These are phyloP conservation scores for Erynnis tages DNA, from an alignment of 2,888 invertebrate species.

Conservation along the genomic window DNA sequence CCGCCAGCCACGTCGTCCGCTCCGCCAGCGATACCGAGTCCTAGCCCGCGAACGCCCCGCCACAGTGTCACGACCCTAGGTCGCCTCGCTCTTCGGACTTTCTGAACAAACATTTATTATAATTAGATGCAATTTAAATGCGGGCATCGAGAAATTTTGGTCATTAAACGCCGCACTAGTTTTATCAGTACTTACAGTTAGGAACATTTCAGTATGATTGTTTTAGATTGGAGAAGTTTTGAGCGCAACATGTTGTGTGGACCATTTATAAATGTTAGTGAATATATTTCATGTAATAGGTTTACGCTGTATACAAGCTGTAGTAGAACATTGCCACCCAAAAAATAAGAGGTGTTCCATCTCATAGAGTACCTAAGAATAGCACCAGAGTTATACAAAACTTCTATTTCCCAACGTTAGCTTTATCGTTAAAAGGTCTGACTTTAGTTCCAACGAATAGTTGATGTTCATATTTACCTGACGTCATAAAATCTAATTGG, in stretches of 20 bases:
- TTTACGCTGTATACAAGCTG: no score
- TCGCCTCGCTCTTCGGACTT: slow-evolving; percentile 68
- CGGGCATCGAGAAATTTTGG: slow-evolving; percentile 16
- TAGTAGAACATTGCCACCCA: no score
- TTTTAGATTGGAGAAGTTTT: slow-evolving; percentile 4
- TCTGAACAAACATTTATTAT: slow-evolving; percentile 43
- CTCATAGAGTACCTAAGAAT: no score
- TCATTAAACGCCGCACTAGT: slow-evolving; percentile 10
- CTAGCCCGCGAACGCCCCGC: slow-evolving; percentile 70
- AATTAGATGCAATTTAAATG: slow-evolving; percentile 19
- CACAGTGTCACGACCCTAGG: slow-evolving; percentile 71
- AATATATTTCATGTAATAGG: no score
- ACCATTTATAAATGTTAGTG: no score
- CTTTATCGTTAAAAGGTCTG: no score
- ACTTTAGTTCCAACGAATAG: no score
- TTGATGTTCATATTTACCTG: no score
- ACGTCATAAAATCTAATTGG: no score
- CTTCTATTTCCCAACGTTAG: no score
- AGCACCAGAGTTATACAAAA: no score
- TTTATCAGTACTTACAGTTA: slow-evolving; percentile 10
- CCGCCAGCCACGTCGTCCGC: slow-evolving; percentile 75
- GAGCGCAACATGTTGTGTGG: neutral
- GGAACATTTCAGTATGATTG: slow-evolving; percentile 9
- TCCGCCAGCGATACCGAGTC: slow-evolving; percentile 75
- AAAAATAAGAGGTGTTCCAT: no score